Base-by-base conservation (phyloP, 2,113 vertebrate species). In the Apodemus speciosus region DNA sequence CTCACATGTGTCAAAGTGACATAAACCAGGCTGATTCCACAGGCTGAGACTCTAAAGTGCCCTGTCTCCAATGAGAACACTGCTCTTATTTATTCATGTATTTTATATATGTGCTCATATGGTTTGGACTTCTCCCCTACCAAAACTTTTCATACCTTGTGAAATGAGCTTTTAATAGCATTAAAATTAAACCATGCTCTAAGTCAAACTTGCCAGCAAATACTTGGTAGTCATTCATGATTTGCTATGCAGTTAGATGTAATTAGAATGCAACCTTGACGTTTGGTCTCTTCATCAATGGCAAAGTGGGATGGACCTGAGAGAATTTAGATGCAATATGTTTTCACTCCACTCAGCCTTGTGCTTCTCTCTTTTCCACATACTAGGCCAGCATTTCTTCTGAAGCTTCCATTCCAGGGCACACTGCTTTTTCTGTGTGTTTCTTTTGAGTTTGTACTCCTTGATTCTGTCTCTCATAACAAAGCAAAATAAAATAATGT, bases 381-480 rank as follows among this genome's bases (percentile, higher is more conserved):
- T 56, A n/a, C 6, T 66, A 64, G 49, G 62, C 13, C 23, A 76
- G 2, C 1, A 0, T 81, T 27, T 60, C 35, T 25, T 51, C 77
- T 92, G 23, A 77, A 89, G 66, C 10, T 9, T 23, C 46, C 60
- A 46, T 77, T 84, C 14, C 35, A 92, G n/a, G 49, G 53, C 27
- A 89, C 76, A 68, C 11, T 88, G 9, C 51, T 58, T 80, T 92
- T 43, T 4, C 10, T 75, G 40, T 40, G 10, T 46, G 40, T 75
- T 9, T 18, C 89, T 87, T 79, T 75, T 38, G 68, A 90, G 83
- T 46, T 30, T 93, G 7, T 81, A 92, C 30, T 90, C 35, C 60
- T 87, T 16, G 35, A 40, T 51, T 18, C 30, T 40, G 35, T 16
- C 51, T 56, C 49, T 21, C 77, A 80, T 27, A 79, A 80, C 51